These are phyloP conservation scores for Scortum barcoo DNA, from an alignment of 2,113 vertebrate species.

Conservation along the genomic window DNA sequence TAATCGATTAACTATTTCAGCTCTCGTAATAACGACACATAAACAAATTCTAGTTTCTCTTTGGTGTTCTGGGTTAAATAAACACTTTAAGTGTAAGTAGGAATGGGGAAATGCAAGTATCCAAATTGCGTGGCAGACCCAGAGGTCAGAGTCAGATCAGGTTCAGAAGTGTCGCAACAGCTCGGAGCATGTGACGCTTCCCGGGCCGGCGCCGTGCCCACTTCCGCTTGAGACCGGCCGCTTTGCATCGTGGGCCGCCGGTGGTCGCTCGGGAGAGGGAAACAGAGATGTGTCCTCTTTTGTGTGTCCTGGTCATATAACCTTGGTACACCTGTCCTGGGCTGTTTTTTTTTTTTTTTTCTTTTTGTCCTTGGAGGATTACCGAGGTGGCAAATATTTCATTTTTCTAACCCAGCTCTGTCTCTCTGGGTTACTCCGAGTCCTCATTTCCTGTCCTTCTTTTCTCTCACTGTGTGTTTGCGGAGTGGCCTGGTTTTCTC, in stretches of 20 bases:
- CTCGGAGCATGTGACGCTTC: constrained; percentile 32
- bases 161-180: constrained; percentile 48
- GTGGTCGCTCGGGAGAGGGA: too few relatives aligned
- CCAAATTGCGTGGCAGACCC: constrained; percentile 8
- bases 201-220: constrained; percentile 50
- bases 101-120: constrained; percentile 50
- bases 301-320: constrained; percentile 17
- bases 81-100: not conserved
- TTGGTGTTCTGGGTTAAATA: too few relatives aligned
- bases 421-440: constrained; percentile 45
- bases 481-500: constrained; percentile 70
- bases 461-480: constrained; percentile 27
- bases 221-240: not conserved
- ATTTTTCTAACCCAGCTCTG: not conserved
- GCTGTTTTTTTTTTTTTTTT: too few relatives aligned
- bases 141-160: constrained; percentile 22
- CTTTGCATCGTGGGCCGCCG: not conserved
- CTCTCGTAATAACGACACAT: too few relatives aligned
- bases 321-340: constrained; percentile 20
- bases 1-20: not conserved
- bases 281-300: not conserved
- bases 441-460: constrained; percentile 61
- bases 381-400: constrained; percentile 37
- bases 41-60: too few relatives aligned
- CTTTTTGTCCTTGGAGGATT: constrained; percentile 15